Evolutionary conservation across 2,113 vertebrate species (phyloP), one percentile per base, ranked within the genome.

Genomic region (Casuarius casuarius): DNA sequence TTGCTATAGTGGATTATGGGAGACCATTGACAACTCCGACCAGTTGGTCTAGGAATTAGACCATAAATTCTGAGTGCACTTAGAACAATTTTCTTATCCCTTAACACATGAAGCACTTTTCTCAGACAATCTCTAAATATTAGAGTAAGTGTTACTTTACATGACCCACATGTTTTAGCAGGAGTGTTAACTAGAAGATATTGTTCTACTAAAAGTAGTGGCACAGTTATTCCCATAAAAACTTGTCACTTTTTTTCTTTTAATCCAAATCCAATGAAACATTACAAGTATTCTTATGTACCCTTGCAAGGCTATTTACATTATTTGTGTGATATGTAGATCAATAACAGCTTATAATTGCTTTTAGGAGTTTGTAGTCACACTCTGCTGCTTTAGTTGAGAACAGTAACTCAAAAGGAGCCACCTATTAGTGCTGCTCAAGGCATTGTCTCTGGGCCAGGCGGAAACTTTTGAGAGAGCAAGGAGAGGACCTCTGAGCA

Each of bases 111-210:
- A 93, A 90, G 85, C 12, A 23, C 65, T 92, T 94, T 76, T 93
- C 59, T 59, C 42, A 86, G 87, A 77, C 67, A 90, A 35, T 91
- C 89, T 92, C 78, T 91, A 76, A 83, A 40, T 92, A 73, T 31
- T 95, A 82, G 42, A 82, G 77, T 65, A 88, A 90, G 93, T 93
- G 91, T 87, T 84, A 85, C 94, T 95, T 87, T 95, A 96, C 77
- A 95, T 7, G 7, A 82, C n/a, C 77, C 93, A 94, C 44, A 75
- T 87, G 89, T 91, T 95, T 87, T 67, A 80, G 40, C 85, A 74
- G 82, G 33, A 83, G 80, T 88, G 67, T 76, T 85, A 88, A 40
- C 48, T 58, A 61, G 49, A 7, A 73, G 59, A 83, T 91, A 87
- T 94, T 75, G 59, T 77, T 88, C 7, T 51, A 5, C 67, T 67